Percentiles rank a stretch among this genome's conserved stretches.
Evolutionary conservation across 2,888 invertebrate genomes (phyloP).

Genomic region (Brachyptera putata): DNA sequence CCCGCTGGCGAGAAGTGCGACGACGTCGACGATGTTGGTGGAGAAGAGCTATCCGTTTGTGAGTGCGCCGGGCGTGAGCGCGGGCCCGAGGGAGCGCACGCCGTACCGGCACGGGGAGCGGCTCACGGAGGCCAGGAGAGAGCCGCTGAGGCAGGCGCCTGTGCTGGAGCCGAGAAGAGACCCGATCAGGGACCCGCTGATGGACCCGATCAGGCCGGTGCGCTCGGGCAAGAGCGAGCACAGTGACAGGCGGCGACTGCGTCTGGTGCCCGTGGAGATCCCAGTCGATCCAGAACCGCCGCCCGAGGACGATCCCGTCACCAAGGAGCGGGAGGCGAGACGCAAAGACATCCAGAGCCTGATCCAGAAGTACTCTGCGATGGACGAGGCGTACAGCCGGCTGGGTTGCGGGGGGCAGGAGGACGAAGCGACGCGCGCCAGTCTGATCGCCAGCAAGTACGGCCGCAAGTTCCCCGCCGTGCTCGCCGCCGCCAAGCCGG

Average conservation of each 20-base stretch:
- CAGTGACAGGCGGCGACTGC: constrained; percentile 49
- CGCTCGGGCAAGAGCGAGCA: constrained; percentile 62
- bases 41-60: constrained; percentile 63
- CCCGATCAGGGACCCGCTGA: too few relatives aligned
- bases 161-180: too few relatives aligned
- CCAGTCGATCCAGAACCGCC: constrained; percentile 47
- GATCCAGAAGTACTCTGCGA: constrained; percentile 75
- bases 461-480: constrained; percentile 31
- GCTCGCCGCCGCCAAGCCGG: constrained; percentile 42
- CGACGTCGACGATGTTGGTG: constrained; percentile 62
- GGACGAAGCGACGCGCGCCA: constrained; percentile 34
- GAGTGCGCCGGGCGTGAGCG: constrained; percentile 36
- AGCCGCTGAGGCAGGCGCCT: too few relatives aligned
- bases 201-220: constrained; percentile 46
- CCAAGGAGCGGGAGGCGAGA: constrained; percentile 67
- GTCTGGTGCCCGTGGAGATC: constrained; percentile 54
- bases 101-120: constrained; percentile 52
- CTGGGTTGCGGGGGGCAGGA: constrained; percentile 30
- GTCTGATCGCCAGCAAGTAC: constrained; percentile 45
- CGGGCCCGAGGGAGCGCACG: constrained; percentile 55
- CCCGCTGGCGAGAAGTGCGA: constrained; percentile 62
- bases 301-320: constrained; percentile 53
- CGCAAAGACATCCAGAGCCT: constrained; percentile 79
- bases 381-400: constrained; percentile 61
- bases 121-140: constrained; percentile 31